Evolutionary conservation across 2,888 invertebrate genomes (phyloP).

Genomic region (Zaprionus obscuricornis): DNA sequence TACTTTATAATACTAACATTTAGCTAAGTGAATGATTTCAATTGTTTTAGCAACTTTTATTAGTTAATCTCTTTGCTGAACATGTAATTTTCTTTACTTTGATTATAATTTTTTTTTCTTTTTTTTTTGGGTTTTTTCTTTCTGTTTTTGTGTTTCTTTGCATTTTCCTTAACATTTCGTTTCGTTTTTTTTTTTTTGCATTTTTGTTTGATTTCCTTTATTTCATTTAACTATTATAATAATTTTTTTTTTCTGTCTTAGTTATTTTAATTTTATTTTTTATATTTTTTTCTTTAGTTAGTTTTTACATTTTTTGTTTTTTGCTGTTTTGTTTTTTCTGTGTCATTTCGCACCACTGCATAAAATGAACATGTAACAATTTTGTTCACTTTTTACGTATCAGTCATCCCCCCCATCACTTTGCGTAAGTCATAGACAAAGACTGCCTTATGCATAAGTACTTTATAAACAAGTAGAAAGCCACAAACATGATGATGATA

Average conservation of each 20-base stretch:
- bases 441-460: too few species aligned
- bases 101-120: conserved; percentile 46
- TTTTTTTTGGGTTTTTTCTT: too few species aligned
- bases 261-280: conserved; percentile 17
- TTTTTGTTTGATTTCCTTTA: conserved; percentile 37
- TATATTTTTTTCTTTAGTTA: conserved; percentile 48
- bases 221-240: conserved; percentile 1
- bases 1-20: too few species aligned
- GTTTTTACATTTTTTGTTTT: conserved; percentile 30
- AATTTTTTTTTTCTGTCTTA: conserved; percentile 8
- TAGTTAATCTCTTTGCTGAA: conserved; percentile 23
- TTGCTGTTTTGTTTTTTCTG: conserved; percentile 48
- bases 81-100: conserved; percentile 42
- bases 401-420: conserved; percentile 9
- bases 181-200: conserved; percentile 23
- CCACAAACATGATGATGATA: too few species aligned
- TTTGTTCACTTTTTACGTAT: conserved; percentile 38
- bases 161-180: conserved; percentile 32
- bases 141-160: too few species aligned
- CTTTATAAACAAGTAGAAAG: conserved; percentile 24
- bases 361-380: conserved; percentile 56
- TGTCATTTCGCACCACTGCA: conserved; percentile 54
- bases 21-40: conserved; percentile 39
- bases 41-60: background rate
- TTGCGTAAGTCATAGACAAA: conserved; percentile 17